These are phyloP conservation scores for Synergus umbraculus DNA, from an alignment of 2,888 invertebrate genomes.

Conservation along the genomic window DNA sequence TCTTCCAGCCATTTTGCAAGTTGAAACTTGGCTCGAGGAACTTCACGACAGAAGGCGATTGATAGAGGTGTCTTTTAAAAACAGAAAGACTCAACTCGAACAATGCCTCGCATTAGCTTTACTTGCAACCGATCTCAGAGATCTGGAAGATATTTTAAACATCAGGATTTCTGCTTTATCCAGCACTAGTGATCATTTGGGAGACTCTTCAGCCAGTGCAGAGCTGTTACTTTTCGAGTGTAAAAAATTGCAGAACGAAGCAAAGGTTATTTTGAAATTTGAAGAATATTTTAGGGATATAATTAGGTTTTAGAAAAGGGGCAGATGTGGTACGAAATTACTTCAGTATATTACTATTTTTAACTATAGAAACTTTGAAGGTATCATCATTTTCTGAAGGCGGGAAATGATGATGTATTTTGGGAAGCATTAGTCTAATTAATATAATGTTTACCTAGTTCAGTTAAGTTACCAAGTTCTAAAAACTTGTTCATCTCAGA, in stretches of 20 bases:
- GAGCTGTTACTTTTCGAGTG: constrained; percentile 85
- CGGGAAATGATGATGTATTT: too few species aligned
- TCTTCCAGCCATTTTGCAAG: constrained; percentile 82
- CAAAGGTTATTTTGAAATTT: constrained; percentile 78
- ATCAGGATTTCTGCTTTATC: constrained; percentile 80
- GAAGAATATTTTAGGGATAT: neutral
- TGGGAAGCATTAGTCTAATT: too few species aligned
- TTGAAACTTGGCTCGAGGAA: constrained; percentile 86
- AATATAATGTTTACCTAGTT: too few species aligned
- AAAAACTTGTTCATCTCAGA: too few species aligned
- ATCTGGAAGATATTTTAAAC: constrained; percentile 81
- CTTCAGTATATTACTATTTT: too few species aligned
- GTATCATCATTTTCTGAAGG: neutral
- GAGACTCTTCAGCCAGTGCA: constrained; percentile 86
- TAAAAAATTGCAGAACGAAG: constrained; percentile 84
- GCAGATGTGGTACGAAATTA: too few species aligned
- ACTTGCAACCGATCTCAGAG: constrained; percentile 85
- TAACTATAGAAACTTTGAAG: neutral
- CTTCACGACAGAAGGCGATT: constrained; percentile 86
- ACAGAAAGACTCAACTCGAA: constrained; percentile 86
- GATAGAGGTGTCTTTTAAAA: constrained; percentile 84
- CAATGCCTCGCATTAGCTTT: constrained; percentile 87
- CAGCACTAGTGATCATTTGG: constrained; percentile 81
- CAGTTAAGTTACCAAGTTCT: too few species aligned
- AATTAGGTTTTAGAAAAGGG: too few species aligned